Evolutionary conservation across 1,140 invertebrate species (phyloP), one percentile per base, ranked within the genome.

Genomic region (Cydia amplana): DNA sequence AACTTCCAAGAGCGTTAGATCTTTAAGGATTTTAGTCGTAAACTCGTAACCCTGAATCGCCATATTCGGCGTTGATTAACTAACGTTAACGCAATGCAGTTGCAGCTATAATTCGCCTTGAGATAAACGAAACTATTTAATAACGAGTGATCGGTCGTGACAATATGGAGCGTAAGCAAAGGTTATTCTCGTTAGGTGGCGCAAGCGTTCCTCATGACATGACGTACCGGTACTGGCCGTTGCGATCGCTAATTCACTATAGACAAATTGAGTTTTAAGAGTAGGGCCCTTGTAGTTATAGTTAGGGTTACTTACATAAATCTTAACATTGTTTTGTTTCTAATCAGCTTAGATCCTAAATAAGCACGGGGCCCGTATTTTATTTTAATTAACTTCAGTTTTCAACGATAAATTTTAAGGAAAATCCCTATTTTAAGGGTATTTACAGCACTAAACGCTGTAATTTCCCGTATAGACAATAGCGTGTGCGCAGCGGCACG

Each of bases 161-260:
- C 88, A 91, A 90, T 91, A 87, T 89, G 80, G 85, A 86, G 82
- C 86, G 85, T 79, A 75, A 82, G 85, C 82, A 92, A 92, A 92
- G 90, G 89, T 91, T 91, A 89, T 83, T 85, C 91, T 91, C 83
- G 88, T 91, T 92, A 91, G 78, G 78, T 92, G 86, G 87, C 87
- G 89, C 87, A 91, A 92, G 75, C 51, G 60, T 49, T 40, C 73
- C 76, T 78, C 74, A 40, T 70, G 25, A 65, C 3, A 25, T 25
- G 32, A 32, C 25, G 28, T 32, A n/a, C 64, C 5, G 14, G 25
- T 36, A 70, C 65, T 70, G 65, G 65, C 65, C 65, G 73, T 25
- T 18, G 73, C 73, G 73, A 28, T 60, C n/a, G 73, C 51, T 51
- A 74, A 74, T 74, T 74, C 7, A 12, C 6, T 20, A 10, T 9